Base-by-base conservation (phyloP, 2,888 invertebrate species). In the Napeogenes inachia region DNA sequence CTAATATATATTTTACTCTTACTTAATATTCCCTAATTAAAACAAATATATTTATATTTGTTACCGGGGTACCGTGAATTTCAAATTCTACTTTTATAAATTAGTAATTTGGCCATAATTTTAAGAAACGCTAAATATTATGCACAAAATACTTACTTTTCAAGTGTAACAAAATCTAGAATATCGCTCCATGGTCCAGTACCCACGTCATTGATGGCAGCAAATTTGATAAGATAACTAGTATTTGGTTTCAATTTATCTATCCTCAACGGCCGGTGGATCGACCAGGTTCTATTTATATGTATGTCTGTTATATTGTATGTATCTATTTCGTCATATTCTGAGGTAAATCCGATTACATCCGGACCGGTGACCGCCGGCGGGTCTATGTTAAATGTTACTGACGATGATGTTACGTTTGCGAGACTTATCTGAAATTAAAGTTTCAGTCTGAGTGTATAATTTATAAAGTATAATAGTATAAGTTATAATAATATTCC, bases 121-220 rank as follows among this genome's bases (percentile, higher is more conserved):
- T 21, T 21, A 21, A 21, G 21, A 21, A 21, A 21, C 21, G 21
- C 21, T 1, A 1, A 30, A 2, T 50, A 50, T 50, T 30, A 60
- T 56, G 54, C 60, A 56, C 45, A 55, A 62, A 55, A 56, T 58
- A 77, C 85, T 82, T 76, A 89, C 89, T 82, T 87, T 57, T 84
- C 81, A 45, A 80, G 74, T 0, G 89, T 90, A 6, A 61, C 66
- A 69, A 89, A 86, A 13, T 67, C 59, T 5, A 77, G 53, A 21
- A 60, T 64, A 2, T 79, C 73, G 45, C 77, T 79, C 82, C 82
- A 88, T 2, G 67, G 63, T 0, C 89, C 85, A 4, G 70, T 64
- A 0, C 89, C 88, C 4, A 86, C 86, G 54, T 74, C 75, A 58
- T 89, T 90, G 10, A 83, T 71, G 0, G 88, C 87, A 10, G 87